Evolutionary conservation across 2,797 vertebrate species (phyloP), one percentile per base, ranked within the genome.

Genomic region (Lophotriccus pileatus): DNA sequence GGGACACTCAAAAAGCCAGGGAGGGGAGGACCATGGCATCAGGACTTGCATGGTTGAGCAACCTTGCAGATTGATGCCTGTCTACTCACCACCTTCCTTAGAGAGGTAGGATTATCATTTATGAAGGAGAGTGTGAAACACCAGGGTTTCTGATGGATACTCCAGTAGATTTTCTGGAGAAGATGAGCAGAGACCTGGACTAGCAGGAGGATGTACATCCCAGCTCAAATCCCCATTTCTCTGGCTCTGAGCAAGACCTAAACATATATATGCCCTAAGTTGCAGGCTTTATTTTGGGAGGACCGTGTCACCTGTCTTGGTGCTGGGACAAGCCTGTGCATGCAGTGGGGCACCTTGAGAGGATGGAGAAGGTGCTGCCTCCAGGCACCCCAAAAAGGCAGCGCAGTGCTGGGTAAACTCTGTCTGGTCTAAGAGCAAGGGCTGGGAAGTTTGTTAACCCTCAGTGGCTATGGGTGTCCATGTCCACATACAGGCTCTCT

Each of bases 21-120:
- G 60, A 56, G 21, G 49, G 63, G 41, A 70, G 13, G n/a, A 82
- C 20, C 30, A 19, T 2, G 3, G 39, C 59, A 47, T 77, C 46
- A 47, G 68, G 60, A 67, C 2, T 2, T 59, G 12, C 4, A 23
- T 0, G 1, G 64, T 67, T 76, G 49, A 73, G 36, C 25, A 69
- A 2, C 28, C 47, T 1, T 0, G 6, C 39, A 19, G 7, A 43
- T 66, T 0, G 0, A 17, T 66, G n/a, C 50, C 50, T 78, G 23
- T 44, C 28, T 46, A 8, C 25, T 77, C 32, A 36, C 5, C 12
- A 23, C 10, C 34, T 84, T 84, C 46, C 50, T 58, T 24, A 58
- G 46, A 62, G 74, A 63, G 50, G n/a, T 5, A 8, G n/a, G 12
- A 18, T 66, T 94, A 14, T 56, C 15, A 50, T 66, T 73, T 44